Evolutionary conservation across 2,797 vertebrate genomes (phyloP).

Genomic region (Lithobates sylvaticus): DNA sequence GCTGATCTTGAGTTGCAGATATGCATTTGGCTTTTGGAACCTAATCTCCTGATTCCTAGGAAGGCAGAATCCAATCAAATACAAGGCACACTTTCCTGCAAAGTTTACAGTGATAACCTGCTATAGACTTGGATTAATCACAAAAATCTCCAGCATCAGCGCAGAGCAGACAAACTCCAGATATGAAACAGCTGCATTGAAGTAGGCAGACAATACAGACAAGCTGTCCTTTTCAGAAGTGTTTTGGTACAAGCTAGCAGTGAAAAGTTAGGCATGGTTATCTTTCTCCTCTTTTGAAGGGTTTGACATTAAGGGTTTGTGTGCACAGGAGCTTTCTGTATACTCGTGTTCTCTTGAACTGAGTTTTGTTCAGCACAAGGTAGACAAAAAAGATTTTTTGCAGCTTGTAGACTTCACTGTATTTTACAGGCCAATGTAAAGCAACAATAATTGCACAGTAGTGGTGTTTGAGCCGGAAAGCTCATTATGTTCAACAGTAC

Average conservation of each 20-base stretch:
- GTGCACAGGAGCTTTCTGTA: not conserved
- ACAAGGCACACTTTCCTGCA: constrained; percentile 39
- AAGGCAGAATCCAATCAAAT: constrained; percentile 44
- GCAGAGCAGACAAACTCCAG: constrained; percentile 35
- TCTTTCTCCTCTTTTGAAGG: not conserved
- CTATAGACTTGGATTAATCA: constrained; percentile 47
- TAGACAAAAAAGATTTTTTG: not conserved
- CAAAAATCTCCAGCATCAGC: constrained; percentile 50
- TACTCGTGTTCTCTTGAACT: not conserved
- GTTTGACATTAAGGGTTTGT: constrained; percentile 1
- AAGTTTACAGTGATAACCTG: constrained; percentile 58
- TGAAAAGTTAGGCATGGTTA: not conserved
- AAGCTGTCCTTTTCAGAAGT: constrained; percentile 10
- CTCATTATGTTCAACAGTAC: not conserved
- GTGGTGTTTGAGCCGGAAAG: not conserved
- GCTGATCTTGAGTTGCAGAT: constrained; percentile 46
- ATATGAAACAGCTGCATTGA: constrained; percentile 35
- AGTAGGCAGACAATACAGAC: constrained; percentile 19
- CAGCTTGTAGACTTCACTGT: not conserved
- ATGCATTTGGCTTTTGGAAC: constrained; percentile 43
- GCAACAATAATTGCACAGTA: not conserved
- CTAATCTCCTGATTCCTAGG: constrained; percentile 48
- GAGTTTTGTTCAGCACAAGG: not conserved
- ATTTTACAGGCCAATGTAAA: not conserved
- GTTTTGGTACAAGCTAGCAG: constrained; percentile 7